Evolutionary conservation across 2,113 vertebrate species (phyloP), one percentile per base, ranked within the genome.

Genomic region (Varanus salvator): DNA sequence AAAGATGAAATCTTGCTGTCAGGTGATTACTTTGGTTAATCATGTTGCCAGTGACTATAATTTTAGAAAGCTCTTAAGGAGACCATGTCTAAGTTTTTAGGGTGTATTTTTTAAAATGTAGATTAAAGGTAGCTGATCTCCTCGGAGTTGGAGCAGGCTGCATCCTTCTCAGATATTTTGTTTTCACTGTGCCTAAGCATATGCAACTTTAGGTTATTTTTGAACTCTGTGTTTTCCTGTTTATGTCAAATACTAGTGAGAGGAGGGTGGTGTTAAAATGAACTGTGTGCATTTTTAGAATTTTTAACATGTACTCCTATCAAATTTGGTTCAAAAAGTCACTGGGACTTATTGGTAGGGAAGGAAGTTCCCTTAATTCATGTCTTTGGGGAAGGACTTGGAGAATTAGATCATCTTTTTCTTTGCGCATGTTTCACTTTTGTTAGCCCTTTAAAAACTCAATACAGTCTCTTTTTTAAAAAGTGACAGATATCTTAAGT

Each of bases 1-100:
- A 95, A 95, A 90, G 94, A 95, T 93, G 93, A 94, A 96, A 97
- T 38, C 95, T 96, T 94, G 94, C 95, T 97, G 3, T 44, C 17
- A 68, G 14, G 5, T 54, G 57, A 57, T 77, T 17, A 5, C 50
- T n/a, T 80, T 38, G 64, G 64, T 94, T 95, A 94, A 95, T 95
- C 93, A 95, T 92, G 93, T 97, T 93, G 85, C 96, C 96, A 96
- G 95, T 97, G 96, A 95, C 93, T 94, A 93, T 93, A 93, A 93
- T 95, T 44, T 44, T 78, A 90, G 93, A 90, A 95, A 96, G 94
- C 91, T 14, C 3, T 95, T 90, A 91, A 94, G 92, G 91, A 96
- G 92, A 95, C 95, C 92, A 75, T 95, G 93, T 87, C 89, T 91
- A 95, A 95, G 84, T 87, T 89, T 94, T 23, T 23, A 11, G 48